These are phyloP conservation scores for Nipponia nippon DNA, from an alignment of 2,113 vertebrate genomes.

Conservation along the genomic window DNA sequence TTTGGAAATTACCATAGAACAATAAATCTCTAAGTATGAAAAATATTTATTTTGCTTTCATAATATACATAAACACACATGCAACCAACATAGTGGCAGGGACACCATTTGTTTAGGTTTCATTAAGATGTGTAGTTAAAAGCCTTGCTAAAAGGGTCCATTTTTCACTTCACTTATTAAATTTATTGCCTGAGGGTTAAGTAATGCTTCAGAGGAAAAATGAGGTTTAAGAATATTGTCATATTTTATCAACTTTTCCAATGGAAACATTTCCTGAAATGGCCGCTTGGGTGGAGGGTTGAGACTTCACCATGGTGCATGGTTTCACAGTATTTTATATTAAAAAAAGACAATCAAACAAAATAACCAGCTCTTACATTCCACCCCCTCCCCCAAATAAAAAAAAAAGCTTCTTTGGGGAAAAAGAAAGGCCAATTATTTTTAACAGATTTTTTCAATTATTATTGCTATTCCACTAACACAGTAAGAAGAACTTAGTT, in stretches of 20 bases:
- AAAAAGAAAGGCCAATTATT: not conserved
- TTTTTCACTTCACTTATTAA: conserved; percentile 29
- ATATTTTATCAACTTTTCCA: not conserved
- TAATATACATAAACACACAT: not conserved
- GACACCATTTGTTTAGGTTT: conserved; percentile 19
- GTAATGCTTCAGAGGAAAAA: conserved; percentile 25
- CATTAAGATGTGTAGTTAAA: conserved; percentile 42
- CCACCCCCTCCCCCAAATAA: fast-evolving
- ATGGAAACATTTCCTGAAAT: not conserved
- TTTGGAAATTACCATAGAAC: conserved; percentile 3
- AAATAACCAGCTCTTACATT: not conserved
- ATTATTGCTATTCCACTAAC: not conserved
- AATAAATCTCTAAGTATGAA: conserved; percentile 23
- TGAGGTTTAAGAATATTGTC: not conserved
- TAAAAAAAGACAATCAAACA: not conserved
- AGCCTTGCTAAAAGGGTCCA: conserved; percentile 27
- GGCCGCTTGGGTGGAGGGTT: not conserved
- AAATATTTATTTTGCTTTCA: conserved; percentile 8
- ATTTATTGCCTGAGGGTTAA: conserved; percentile 17
- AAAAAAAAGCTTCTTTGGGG: not conserved
- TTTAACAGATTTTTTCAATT: not conserved
- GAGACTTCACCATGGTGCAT: not conserved
- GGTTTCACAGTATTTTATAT: not conserved
- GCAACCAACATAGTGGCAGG: not conserved
- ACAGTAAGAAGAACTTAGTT: not conserved